Percentiles rank a stretch among this genome's conserved stretches.
phyloP scores from a whole-genome alignment of 2,797 vertebrate species.

The Melanotaenia maccullochi region DNA sequence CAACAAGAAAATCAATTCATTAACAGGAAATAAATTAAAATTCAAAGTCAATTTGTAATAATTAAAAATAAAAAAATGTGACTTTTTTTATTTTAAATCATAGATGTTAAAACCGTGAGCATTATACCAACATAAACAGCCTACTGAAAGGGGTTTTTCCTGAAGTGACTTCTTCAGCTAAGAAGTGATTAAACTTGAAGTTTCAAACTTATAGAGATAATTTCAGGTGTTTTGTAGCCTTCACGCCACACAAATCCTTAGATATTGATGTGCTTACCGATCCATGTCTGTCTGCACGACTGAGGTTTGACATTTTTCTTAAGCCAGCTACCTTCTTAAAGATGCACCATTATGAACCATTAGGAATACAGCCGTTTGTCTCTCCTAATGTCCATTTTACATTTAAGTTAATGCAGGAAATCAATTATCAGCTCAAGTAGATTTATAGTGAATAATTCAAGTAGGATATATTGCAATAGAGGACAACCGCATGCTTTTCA shows the following conservation, averaged over 20 bases:
- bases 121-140: too few relatives aligned
- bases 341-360: constrained; percentile 17
- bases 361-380: not conserved
- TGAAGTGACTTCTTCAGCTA: too few relatives aligned
- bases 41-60: not conserved
- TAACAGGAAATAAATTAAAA: not conserved
- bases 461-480: not conserved
- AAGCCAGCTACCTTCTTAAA: not conserved
- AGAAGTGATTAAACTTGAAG: too few relatives aligned
- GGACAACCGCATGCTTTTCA: not conserved
- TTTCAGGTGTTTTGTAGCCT: not conserved
- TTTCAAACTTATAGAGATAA: too few relatives aligned
- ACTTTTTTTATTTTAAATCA: too few relatives aligned
- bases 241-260: not conserved
- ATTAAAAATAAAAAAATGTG: not conserved
- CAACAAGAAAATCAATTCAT: not conserved
- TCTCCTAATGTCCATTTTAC: constrained; percentile 3
- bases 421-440: constrained; percentile 1
- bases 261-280: not conserved
- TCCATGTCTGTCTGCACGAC: not conserved
- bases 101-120: too few relatives aligned
- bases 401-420: constrained; percentile 25
- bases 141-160: too few relatives aligned
- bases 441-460: constrained; percentile 30
- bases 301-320: not conserved